Conservation (phyloP, 2,113 vertebrate genomes). For the Peromyscus californicus region DNA sequence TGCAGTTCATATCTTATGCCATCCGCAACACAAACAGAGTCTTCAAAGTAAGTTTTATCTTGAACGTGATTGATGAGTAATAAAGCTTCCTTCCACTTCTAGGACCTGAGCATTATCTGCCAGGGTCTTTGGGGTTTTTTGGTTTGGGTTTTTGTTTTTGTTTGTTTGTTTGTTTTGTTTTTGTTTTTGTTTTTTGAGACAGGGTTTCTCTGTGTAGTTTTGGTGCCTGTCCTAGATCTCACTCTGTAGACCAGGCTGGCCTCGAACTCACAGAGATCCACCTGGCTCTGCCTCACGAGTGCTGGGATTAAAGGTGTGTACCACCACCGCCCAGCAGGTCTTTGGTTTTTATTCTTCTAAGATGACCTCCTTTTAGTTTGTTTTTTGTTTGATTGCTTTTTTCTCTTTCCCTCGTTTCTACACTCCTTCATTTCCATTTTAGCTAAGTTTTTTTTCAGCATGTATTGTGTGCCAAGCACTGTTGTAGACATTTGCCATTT, state of each 20-base stretch:
- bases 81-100: slow-evolving; percentile 60
- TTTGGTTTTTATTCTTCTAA: slow-evolving; percentile 59
- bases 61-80: slow-evolving; percentile 47
- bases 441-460: slow-evolving; percentile 48
- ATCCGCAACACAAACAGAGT: slow-evolving; percentile 63
- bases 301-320: too few species aligned
- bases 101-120: slow-evolving; percentile 60
- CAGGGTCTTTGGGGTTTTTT: not conserved
- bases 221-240: too few species aligned
- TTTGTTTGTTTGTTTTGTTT: too few species aligned
- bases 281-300: too few species aligned
- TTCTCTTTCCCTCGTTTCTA: slow-evolving; percentile 11
- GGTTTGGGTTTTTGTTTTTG: too few species aligned
- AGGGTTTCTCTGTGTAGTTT: too few species aligned
- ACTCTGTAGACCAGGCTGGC: too few species aligned
- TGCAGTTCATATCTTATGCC: slow-evolving; percentile 63
- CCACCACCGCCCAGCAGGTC: not conserved
- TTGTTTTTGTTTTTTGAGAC: too few species aligned
- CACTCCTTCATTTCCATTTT: slow-evolving; percentile 47
- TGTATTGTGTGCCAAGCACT: slow-evolving; percentile 52
- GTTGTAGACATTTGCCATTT: slow-evolving; percentile 45
- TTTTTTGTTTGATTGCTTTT: not conserved
- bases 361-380: slow-evolving; percentile 59
- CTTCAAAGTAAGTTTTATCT: slow-evolving; percentile 55
- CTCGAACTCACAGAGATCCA: too few species aligned